Evolutionary conservation across 2,888 invertebrate species (phyloP), one percentile per base, ranked within the genome.

Genomic region (Drosophila putrida): DNA sequence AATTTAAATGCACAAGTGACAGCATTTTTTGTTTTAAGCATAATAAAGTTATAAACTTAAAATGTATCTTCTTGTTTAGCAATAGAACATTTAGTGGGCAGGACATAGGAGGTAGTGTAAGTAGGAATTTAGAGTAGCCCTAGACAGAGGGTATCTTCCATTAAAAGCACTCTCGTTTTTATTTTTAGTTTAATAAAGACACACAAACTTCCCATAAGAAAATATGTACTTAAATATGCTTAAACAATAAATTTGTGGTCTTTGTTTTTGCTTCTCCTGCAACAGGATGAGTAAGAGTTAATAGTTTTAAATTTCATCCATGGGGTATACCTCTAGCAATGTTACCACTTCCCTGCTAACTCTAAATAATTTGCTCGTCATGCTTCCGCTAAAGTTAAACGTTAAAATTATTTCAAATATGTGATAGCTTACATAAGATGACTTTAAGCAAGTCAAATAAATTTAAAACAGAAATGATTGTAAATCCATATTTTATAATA

Each of bases 391-490:
- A 3, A 39, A 58, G 4, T 15, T 38, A 31, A 13, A 50, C 31
- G 33, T 33, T 49, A 35, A 15, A 38, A 46, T 54, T 46, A 39
- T 54, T 54, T 51, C 38, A 57, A 44, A 70, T 70, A 74, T 74
- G 74, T 74, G 74, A 74, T 74, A 74, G 74, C 51, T 69, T 53
- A 53, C 35, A 57, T 71, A 72, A 36, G 39, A 36, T 50, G 62
- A 33, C 62, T 49, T 53, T 41, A 58, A 49, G 46, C 53, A 65
- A 65, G 66, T 53, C 58, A 31, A 55, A 13, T 36, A 59, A 59
- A 39, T 47, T 54, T 36, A 15, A 62, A 31, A 55, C 39, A 36
- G 13, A 38, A 41, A 8, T 6, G 13, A 28, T 46, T 9, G 10
- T 9, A 28, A 28, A 28, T 46, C 9, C 5, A 15, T 39, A 15